Evolutionary conservation across 64 coral and sea anemone species (phyloP).

Genomic region (Cladopsammia gracilis): DNA sequence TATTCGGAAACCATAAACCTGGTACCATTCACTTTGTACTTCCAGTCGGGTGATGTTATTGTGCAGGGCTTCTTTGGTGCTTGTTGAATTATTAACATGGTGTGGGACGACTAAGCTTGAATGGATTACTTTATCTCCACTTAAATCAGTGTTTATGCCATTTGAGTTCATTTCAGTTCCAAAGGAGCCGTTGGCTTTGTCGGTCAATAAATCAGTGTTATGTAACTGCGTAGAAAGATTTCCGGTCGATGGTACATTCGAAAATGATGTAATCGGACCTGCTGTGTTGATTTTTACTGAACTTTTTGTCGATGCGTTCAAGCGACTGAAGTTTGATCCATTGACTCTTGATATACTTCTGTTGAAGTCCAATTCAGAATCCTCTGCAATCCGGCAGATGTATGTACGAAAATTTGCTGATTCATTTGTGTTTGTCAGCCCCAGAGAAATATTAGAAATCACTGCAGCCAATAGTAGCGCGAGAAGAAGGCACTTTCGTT

Average conservation of each 20-base stretch:
- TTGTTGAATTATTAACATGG: slow-evolving; percentile 44
- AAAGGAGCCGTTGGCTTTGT: neutral
- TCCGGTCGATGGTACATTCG: neutral
- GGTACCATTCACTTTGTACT: slow-evolving; percentile 16
- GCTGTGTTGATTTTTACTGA: neutral
- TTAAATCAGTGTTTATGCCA: neutral
- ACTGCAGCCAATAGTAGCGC: slow-evolving; percentile 69
- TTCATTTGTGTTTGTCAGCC: slow-evolving; percentile 58
- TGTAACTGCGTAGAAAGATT: neutral
- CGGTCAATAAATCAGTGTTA: neutral
- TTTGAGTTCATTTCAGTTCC: neutral
- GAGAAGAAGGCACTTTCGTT: slow-evolving; percentile 87
- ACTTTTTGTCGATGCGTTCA: slow-evolving; percentile 21
- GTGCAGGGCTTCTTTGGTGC: neutral
- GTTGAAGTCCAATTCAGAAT: neutral
- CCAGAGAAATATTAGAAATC: slow-evolving; percentile 76
- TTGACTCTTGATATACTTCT: neutral
- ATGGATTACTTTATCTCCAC: neutral
- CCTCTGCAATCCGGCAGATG: slow-evolving; percentile 1
- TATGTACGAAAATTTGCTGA: slow-evolving; percentile 40
- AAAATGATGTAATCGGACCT: slow-evolving; percentile 4
- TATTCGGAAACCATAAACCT: slow-evolving; percentile 68
- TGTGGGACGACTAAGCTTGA: neutral
- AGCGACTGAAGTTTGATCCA: slow-evolving; percentile 9
- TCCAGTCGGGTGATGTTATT: neutral